Conservation (phyloP, 1,140 invertebrate species). For the Nephotettix cincticeps region DNA sequence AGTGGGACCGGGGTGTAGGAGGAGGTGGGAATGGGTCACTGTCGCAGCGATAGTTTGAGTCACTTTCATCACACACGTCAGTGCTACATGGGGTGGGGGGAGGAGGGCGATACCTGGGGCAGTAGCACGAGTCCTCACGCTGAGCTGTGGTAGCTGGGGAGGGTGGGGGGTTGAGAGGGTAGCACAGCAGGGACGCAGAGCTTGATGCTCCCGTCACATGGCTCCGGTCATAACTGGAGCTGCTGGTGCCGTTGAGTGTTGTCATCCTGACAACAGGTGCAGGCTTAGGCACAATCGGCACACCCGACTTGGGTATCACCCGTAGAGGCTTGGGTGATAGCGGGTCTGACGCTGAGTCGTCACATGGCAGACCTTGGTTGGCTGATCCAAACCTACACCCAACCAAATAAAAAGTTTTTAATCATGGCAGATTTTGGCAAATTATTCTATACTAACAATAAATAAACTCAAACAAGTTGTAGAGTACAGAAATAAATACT, state of each 20-base stretch:
- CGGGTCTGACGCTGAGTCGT: slow-evolving; percentile 61
- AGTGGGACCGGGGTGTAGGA: slow-evolving; percentile 78
- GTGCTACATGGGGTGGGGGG: slow-evolving; percentile 93
- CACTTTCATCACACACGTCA: slow-evolving; percentile 88
- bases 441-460: too few relatives aligned
- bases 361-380: slow-evolving; percentile 23
- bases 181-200: slow-evolving; percentile 53
- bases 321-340: slow-evolving; percentile 53
- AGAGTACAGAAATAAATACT: too few relatives aligned
- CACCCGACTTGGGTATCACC: slow-evolving; percentile 23
- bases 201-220: slow-evolving; percentile 82
- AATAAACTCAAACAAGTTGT: too few relatives aligned
- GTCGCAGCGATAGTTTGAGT: slow-evolving; percentile 67
- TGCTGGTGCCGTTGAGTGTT: slow-evolving; percentile 57
- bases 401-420: too few relatives aligned
- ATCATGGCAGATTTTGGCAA: too few relatives aligned
- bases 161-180: slow-evolving; percentile 87
- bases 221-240: slow-evolving; percentile 71
- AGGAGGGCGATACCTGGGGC: slow-evolving; percentile 81
- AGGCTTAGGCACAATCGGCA: not conserved
- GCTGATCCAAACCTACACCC: slow-evolving; percentile 2
- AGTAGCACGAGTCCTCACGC: slow-evolving; percentile 45
- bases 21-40: slow-evolving; percentile 78
- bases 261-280: slow-evolving; percentile 59
- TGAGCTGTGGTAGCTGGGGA: slow-evolving; percentile 74